Base-by-base conservation (phyloP, 2,113 vertebrate genomes). In the Nerophis ophidion region DNA sequence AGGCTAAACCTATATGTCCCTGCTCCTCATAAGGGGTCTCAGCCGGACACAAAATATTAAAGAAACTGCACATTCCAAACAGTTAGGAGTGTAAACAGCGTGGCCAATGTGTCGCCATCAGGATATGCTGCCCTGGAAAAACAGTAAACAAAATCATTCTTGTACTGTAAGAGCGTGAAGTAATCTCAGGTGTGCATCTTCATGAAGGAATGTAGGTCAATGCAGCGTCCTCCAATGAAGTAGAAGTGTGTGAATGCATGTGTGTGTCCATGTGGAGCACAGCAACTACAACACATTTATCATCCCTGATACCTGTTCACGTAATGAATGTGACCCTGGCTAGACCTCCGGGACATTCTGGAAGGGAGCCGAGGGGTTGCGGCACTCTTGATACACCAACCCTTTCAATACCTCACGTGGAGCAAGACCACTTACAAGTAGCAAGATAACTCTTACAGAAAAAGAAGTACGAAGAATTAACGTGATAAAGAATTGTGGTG, bases 291-390 rank as follows among this genome's bases (percentile, higher is more conserved):
- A 46, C 59, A 56, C 81, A 70, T 83, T 75, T 50, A 75, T 83
- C 78, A 75, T 81, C 61, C 59, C 55, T 13, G 66, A 64, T 80
- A 52, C 65, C 46, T 42, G 66, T 51, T 62, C 63, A 35, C 57
- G 33, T 80, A 72, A 81, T 78, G 72, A 84, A 76, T 57, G 52
- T 65, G 55, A 68, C 60, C 60, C 19, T 13, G 51, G 48, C 48
- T 66, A 12, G 44, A 66, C 67, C 60, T 59, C 13, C 10, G 60
- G 68, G 76, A 74, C 19, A 44, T 19, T 13, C 62, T 35, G 33
- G 10, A 48, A 35, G 12, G 54, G 63, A 44, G 69, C 58, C 77
- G 50, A 68, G 51, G 59, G 61, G 60, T 74, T 17, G 45, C 38
- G 17, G 19, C 48, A 57, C 45, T n/a, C 12, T 40, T 58, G 50